These are phyloP conservation scores for Mormyrus hasselquistii DNA, from an alignment of 2,797 vertebrate species.

Conservation along the genomic window DNA sequence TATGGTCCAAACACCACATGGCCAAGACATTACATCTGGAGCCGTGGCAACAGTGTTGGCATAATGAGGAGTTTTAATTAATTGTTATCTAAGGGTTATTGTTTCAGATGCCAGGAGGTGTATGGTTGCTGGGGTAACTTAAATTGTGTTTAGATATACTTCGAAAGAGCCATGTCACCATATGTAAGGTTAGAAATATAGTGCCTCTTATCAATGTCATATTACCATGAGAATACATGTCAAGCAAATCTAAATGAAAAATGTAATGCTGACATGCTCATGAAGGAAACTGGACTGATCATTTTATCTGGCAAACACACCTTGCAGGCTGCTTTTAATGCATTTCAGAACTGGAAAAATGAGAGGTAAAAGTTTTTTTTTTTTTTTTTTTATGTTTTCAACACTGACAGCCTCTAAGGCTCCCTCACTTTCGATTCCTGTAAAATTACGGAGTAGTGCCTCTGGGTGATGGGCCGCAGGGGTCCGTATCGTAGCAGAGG, in stretches of 20 bases:
- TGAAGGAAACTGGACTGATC: neutral
- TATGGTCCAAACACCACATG: neutral
- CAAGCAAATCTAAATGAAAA: slow-evolving; percentile 7
- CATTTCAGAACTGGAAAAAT: neutral
- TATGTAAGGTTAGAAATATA: neutral
- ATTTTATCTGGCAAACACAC: neutral
- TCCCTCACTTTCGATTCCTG: neutral
- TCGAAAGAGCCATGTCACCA: neutral
- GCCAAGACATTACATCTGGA: neutral
- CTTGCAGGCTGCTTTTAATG: neutral
- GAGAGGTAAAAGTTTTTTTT: neutral
- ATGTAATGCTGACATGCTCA: neutral
- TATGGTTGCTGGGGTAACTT: neutral
- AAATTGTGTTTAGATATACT: neutral
- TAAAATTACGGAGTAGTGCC: neutral
- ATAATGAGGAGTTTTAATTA: neutral
- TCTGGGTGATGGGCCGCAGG: neutral
- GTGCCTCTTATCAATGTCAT: neutral
- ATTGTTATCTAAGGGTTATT: neutral
- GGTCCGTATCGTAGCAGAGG: neutral
- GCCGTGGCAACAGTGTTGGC: neutral
- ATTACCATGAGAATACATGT: neutral
- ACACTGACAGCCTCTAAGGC: neutral
- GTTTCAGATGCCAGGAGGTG: neutral
- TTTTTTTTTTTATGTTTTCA: neutral